These are phyloP conservation scores for Aethes cnicana DNA, from an alignment of 2,888 invertebrate genomes.

Conservation along the genomic window DNA sequence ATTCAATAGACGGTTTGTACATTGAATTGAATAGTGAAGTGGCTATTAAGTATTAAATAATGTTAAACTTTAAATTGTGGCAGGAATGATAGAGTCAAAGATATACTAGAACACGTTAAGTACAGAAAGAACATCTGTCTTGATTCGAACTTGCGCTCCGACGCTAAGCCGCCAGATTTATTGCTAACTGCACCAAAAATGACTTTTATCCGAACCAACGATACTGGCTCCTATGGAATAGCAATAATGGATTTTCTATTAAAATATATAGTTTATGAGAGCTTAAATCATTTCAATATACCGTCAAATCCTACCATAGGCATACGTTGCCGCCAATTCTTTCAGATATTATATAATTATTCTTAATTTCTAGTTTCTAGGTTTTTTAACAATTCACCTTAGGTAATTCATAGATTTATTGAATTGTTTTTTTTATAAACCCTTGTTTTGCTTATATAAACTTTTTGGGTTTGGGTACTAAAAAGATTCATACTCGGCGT, in stretches of 20 bases:
- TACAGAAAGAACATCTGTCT: constrained; percentile 20
- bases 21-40: constrained; percentile 18
- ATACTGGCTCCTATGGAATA: constrained; percentile 12
- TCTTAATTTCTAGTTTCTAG: no score
- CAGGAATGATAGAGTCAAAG: background rate
- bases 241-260: constrained; percentile 25
- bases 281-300: background rate
- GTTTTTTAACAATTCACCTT: no score
- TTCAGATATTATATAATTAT: no score
- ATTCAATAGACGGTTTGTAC: constrained; percentile 10
- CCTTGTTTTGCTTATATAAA: constrained; percentile 40
- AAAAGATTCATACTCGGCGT: constrained; percentile 55
- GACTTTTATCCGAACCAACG: constrained; percentile 28
- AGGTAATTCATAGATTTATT: no score
- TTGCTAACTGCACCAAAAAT: constrained; percentile 20
- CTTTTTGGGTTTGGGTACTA: constrained; percentile 35
- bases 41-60: background rate
- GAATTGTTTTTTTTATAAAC: constrained; percentile 20
- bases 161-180: constrained; percentile 24
- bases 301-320: no score
- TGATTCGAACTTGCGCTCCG: constrained; percentile 11
- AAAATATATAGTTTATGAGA: constrained; percentile 11
- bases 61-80: background rate
- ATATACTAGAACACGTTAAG: constrained; percentile 5
- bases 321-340: no score